A percentile compares a stretch with the other conserved stretches of the same genome.
Evolutionary conservation across 2,888 invertebrate species (phyloP).

Genomic region (Pristionchus exspectatus): DNA sequence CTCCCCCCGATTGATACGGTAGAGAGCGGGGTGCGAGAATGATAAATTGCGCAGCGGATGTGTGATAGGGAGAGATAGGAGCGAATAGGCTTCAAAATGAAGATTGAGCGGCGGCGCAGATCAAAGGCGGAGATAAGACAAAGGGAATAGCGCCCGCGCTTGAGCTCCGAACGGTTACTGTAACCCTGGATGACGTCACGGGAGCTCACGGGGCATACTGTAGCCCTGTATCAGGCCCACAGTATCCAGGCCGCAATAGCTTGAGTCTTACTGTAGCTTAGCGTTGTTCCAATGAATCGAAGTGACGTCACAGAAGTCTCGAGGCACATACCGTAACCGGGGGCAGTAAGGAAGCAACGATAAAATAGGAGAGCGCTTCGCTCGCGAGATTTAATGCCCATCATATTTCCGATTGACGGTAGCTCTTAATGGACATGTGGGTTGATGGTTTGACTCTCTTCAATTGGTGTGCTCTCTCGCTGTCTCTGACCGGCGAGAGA

Average conservation of each 20-base stretch:
- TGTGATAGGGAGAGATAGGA: constrained; percentile 25
- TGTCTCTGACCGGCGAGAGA: background rate
- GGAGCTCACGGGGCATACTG: background rate
- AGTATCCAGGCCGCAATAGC: background rate
- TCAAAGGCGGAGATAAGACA: constrained; percentile 26
- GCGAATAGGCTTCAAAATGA: constrained; percentile 25
- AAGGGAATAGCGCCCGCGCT: background rate
- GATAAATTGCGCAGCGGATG: constrained; percentile 1
- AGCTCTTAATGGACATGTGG: constrained; percentile 38
- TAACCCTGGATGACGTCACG: constrained; percentile 18
- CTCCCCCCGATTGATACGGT: constrained; percentile 14
- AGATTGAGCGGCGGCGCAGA: background rate
- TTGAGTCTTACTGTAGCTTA: background rate
- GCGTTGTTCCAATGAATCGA: background rate
- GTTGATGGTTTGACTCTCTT: background rate
- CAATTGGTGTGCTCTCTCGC: background rate
- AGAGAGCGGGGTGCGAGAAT: constrained; percentile 30
- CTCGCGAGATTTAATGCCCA: constrained; percentile 33
- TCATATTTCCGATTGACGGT: constrained; percentile 51
- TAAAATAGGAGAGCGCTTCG: background rate
- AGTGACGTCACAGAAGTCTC: background rate
- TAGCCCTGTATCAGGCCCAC: background rate
- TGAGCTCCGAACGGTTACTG: background rate
- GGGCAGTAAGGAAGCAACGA: background rate
- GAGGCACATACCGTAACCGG: background rate